Evolutionary conservation across 2,888 invertebrate genomes (phyloP), one percentile per base, ranked within the genome.

Genomic region (Seira musarum): DNA sequence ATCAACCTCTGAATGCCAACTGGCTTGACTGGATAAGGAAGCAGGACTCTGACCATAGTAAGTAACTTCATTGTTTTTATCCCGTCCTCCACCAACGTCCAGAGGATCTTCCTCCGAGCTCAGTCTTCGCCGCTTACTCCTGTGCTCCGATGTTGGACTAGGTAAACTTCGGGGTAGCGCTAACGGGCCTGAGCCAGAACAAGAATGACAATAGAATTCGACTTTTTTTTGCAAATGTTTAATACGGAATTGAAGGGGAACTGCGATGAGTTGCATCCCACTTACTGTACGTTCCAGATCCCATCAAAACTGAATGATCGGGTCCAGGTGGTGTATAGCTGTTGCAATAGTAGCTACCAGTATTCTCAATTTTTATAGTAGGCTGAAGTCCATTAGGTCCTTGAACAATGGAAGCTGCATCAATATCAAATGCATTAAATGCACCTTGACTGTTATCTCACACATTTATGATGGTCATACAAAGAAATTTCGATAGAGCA

Each of bases 331-430:
- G 92, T 87, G 94, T 92, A 90, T 95, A 95, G 90, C 93, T 94
- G 89, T 92, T 93, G 90, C 94, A 94, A 90, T 94, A 94, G 83
- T 85, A 85, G 83, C 84, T 85, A 87, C 93, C 92, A 86, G 94
- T 92, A 89, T 93, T 94, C 90, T 95, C 95, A 89, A 95, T 92
- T 90, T 94, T 94, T 88, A 95, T 94, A 88, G 92, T 92, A 90
- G 93, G 88, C 91, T 93, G 89, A 87, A 89, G 89, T 78, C 91
- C 91, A 87, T 91, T 94, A 85, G 94, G 92, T 90, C 96, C 96
- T 90, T 95, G 96, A 89, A 97, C 93, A 89, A 98, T 97, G 88
- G 97, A 97, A 87, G 96, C 97, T 97, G 92, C 87, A 92, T 92
- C 88, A 89, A 88, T 87, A 88, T 82, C 80, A 84, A 82, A 82